Evolutionary conservation across 2,113 vertebrate species (phyloP), one percentile per base, ranked within the genome.

Genomic region (Echinops telfairi): DNA sequence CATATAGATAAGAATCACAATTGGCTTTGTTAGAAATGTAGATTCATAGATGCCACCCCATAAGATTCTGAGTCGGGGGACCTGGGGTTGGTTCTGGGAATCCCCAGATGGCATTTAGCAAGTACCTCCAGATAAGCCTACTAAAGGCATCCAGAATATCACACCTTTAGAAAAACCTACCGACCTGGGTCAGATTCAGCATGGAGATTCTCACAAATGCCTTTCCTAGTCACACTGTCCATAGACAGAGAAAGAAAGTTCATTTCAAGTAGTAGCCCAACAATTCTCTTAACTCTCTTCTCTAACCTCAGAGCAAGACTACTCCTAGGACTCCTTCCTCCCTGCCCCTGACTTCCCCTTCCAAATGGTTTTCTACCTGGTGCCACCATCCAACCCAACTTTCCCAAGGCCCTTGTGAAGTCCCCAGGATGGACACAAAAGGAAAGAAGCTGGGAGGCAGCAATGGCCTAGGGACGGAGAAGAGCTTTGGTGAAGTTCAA

Each of bases 11-110:
- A 86, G 62, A 70, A 92, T 85, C 80, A 70, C 29, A 70, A 0
- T 43, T 36, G 70, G 78, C 90, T 90, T 93, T 62, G 38, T 23
- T 88, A 75, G 33, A 91, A 90, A 83, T 89, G 23, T 70, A 66
- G 33, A 76, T 80, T 88, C 47, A n/a, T 83, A 43, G 47, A 60
- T 4, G 27, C 31, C 9, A 23, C 19, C 38, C 17, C 27, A 64
- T 86, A 93, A 89, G 47, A 47, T 38, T 78, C n/a, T 38, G 70
- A 78, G n/a, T 77, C 40, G 29, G 60, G 58, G 73, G 33, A 23
- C 60, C 70, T 81, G 79, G n/a, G 36, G 53, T 29, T 2, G 15
- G 7, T 4, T 25, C 1, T 31, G 6, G 57, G n/a, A 76, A 71
- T 70, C 62, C 38, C 0, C 23, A 36, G 9, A 8, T 36, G 71